Evolutionary conservation across 2,113 vertebrate species (phyloP).

Genomic region (Copsychus sechellarum): DNA sequence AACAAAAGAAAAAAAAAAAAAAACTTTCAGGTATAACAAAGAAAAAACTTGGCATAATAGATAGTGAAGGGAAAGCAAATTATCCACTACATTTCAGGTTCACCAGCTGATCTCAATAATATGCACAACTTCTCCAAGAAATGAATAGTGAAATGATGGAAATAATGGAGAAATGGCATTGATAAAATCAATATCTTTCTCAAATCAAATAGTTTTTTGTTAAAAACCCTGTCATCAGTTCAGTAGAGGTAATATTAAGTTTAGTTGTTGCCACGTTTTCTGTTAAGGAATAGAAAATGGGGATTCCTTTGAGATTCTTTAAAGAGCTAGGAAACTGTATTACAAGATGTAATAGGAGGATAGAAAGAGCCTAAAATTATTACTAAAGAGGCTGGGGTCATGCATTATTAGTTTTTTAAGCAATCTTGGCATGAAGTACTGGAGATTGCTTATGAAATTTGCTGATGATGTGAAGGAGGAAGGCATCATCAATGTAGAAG

Average conservation of each 20-base stretch:
- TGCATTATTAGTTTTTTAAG: background rate
- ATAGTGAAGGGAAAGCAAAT: background rate
- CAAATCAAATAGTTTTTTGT: background rate
- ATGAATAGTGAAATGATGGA: background rate
- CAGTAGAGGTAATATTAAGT: background rate
- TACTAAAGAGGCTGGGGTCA: background rate
- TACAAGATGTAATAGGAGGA: background rate
- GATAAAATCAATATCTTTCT: background rate
- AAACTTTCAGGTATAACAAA: background rate
- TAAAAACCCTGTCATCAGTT: background rate
- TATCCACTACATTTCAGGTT: background rate
- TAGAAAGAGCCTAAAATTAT: background rate
- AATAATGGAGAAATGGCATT: background rate
- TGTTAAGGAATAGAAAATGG: background rate
- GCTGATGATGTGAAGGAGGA: background rate
- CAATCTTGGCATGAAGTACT: background rate
- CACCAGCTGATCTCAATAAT: background rate
- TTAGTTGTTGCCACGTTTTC: background rate
- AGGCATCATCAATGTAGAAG: background rate
- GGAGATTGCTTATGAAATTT: background rate
- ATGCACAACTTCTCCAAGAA: background rate
- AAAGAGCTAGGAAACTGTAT: background rate
- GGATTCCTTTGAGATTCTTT: background rate
- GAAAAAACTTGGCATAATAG: accelerated
- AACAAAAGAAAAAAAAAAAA: background rate